A percentile compares a stretch with the other conserved stretches of the same genome.
Evolutionary conservation across 1,140 invertebrate species (phyloP).

Genomic region (Bombus cullumanus): DNA sequence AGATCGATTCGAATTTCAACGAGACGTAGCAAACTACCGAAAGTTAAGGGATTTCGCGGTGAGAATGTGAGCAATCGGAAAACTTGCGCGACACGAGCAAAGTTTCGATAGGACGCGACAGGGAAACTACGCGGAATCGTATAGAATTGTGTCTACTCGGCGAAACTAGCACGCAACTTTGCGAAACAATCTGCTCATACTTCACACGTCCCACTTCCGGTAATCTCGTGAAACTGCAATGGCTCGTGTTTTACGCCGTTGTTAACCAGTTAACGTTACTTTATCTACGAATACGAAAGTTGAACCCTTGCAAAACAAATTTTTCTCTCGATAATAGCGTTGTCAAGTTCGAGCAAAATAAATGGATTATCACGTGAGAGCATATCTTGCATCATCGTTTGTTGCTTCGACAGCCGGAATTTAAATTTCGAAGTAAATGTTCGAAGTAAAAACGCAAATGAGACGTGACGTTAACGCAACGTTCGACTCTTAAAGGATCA

Average conservation of each 20-base stretch:
- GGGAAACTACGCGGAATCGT: neutral
- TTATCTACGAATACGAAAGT: neutral
- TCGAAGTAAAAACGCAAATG: too few relatives aligned
- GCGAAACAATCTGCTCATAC: constrained; percentile 39
- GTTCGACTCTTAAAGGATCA: too few relatives aligned
- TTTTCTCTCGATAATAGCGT: too few relatives aligned
- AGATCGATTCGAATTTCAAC: constrained; percentile 7
- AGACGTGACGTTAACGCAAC: too few relatives aligned
- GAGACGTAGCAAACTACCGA: neutral
- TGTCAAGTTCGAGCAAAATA: too few relatives aligned
- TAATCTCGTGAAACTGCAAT: constrained; percentile 10
- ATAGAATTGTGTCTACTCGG: neutral
- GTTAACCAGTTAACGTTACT: constrained; percentile 8
- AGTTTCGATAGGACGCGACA: constrained; percentile 17
- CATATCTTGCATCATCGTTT: too few relatives aligned
- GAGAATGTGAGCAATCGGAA: constrained; percentile 41
- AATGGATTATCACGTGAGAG: too few relatives aligned
- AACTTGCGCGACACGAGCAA: constrained; percentile 21
- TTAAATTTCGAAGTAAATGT: too few relatives aligned
- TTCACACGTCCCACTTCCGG: constrained; percentile 2
- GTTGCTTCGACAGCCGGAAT: too few relatives aligned
- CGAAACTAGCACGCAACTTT: constrained; percentile 56
- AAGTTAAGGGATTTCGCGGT: constrained; percentile 5
- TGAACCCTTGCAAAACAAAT: neutral
- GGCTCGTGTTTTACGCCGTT: neutral